Conservation (phyloP, 2,797 vertebrate genomes). For the Cottoperca gobio region DNA sequence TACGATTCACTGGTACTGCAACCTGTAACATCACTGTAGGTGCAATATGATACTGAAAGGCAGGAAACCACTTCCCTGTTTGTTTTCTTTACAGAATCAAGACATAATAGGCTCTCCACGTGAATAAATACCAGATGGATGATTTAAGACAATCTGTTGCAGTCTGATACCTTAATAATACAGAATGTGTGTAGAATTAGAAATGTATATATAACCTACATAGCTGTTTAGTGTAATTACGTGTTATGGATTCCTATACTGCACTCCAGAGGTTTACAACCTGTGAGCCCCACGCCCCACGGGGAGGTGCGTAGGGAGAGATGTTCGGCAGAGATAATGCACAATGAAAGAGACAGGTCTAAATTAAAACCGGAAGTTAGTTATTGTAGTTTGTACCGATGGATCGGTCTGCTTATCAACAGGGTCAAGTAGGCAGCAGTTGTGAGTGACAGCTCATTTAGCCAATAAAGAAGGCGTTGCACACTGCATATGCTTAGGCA, state of each 20-base stretch:
- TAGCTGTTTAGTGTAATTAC: not conserved
- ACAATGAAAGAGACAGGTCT: not conserved
- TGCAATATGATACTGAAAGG: slow-evolving; percentile 15
- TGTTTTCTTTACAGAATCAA: not conserved
- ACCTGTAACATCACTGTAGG: not conserved
- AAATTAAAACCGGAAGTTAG: not conserved
- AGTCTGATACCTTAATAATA: not conserved
- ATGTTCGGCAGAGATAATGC: not conserved
- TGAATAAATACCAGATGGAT: not conserved
- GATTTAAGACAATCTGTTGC: not conserved
- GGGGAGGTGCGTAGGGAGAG: not conserved
- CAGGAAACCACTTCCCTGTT: not conserved
- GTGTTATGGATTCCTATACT: not conserved
- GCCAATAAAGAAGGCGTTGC: not conserved
- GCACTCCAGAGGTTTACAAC: not conserved
- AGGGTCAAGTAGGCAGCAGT: not conserved
- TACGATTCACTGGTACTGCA: not conserved
- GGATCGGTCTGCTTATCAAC: not conserved
- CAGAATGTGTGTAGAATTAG: not conserved
- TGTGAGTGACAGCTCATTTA: not conserved
- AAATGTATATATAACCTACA: not conserved
- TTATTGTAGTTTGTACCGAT: not conserved
- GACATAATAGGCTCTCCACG: not conserved
- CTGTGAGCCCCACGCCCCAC: not conserved
- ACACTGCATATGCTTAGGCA: no score